These are phyloP conservation scores for Bombus haemorrhoidalis DNA, from an alignment of 1,140 invertebrate genomes.

Conservation along the genomic window DNA sequence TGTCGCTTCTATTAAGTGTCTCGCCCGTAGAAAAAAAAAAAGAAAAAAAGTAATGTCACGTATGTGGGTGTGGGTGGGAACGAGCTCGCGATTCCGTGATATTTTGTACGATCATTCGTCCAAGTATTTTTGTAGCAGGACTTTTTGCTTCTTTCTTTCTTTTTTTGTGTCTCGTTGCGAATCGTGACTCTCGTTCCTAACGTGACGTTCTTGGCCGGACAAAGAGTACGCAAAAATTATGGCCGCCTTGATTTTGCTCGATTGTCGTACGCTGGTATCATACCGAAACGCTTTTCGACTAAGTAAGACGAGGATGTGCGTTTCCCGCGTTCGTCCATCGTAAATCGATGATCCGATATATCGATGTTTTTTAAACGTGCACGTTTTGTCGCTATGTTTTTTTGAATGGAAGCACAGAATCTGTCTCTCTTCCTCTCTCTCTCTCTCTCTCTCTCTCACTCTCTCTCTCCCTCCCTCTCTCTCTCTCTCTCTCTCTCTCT, in stretches of 20 bases:
- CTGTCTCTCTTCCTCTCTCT: neutral
- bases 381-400: constrained; percentile 35
- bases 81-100: neutral
- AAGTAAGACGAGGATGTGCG: constrained; percentile 5
- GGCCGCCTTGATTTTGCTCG: constrained; percentile 58
- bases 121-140: neutral
- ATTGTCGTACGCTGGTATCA: constrained; percentile 59
- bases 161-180: neutral
- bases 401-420: constrained; percentile 34
- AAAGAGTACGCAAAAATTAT: constrained; percentile 20
- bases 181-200: constrained; percentile 24
- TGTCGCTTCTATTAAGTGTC: constrained; percentile 35
- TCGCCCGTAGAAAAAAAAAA: neutral
- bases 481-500: constrained; percentile 32
- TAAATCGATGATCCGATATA: neutral
- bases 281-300: constrained; percentile 33
- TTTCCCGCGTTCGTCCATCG: neutral
- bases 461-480: too few relatives aligned
- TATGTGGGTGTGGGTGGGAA: constrained; percentile 5
- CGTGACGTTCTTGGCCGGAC: neutral
- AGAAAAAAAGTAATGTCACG: neutral
- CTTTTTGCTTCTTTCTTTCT: neutral
- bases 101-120: neutral
- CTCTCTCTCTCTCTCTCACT: neutral
- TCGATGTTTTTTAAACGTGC: constrained; percentile 9